These are phyloP conservation scores for Grantiella picta DNA, from an alignment of 2,113 vertebrate genomes.

Conservation along the genomic window DNA sequence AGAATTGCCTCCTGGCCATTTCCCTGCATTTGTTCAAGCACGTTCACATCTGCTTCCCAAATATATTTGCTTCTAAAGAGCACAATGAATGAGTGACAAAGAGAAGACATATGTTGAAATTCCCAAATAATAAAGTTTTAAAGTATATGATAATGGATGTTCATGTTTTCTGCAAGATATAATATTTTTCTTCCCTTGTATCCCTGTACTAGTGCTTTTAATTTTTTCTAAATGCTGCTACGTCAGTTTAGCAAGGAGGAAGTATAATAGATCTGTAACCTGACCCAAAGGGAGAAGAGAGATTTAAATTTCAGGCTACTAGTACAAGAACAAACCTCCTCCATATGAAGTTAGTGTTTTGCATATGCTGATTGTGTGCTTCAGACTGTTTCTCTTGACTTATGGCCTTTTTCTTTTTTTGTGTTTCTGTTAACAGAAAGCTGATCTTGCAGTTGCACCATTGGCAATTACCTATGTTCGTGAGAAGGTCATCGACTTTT, in stretches of 20 bases:
- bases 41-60: not conserved
- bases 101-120: not conserved
- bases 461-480: slow-evolving; percentile 96
- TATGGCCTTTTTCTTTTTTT: slow-evolving; percentile 67
- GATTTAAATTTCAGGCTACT: slow-evolving; percentile 69
- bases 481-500: slow-evolving; percentile 99
- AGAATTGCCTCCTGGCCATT: not conserved
- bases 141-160: not conserved
- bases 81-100: not conserved
- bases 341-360: slow-evolving; percentile 73
- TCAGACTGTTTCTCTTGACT: slow-evolving; percentile 67
- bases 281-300: not conserved
- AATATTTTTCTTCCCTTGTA: not conserved
- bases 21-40: not conserved
- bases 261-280: slow-evolving; percentile 8
- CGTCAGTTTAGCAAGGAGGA: not conserved
- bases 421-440: slow-evolving; percentile 91
- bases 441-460: slow-evolving; percentile 97
- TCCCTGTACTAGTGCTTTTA: not conserved
- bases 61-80: not conserved
- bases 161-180: not conserved
- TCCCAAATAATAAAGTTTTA: not conserved
- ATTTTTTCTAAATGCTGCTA: not conserved
- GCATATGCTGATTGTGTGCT: slow-evolving; percentile 75
- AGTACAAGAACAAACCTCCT: slow-evolving; percentile 52